Evolutionary conservation across 1,140 invertebrate species (phyloP).

Genomic region (Colletes latitarsis): DNA sequence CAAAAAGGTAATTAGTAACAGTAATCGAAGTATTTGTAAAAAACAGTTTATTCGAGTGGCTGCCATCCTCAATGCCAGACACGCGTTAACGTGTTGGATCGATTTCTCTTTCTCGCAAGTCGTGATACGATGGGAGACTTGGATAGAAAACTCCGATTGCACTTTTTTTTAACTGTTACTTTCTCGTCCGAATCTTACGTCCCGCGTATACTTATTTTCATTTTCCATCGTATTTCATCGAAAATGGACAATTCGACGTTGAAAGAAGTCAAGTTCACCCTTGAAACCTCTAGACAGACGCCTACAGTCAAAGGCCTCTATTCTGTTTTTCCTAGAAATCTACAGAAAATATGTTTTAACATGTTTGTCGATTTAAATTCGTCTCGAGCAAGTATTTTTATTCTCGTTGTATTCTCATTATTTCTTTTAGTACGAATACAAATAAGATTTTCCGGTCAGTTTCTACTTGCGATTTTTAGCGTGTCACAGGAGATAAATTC

Average conservation of each 20-base stretch:
- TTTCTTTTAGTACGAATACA: neutral
- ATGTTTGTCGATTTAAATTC: neutral
- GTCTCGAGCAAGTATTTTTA: neutral
- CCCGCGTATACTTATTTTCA: neutral
- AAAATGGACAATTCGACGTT: neutral
- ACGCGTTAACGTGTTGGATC: constrained; percentile 74
- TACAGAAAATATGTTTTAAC: neutral
- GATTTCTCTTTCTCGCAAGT: constrained; percentile 70
- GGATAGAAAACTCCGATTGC: constrained; percentile 15
- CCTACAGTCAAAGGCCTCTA: constrained; percentile 4
- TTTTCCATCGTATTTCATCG: neutral
- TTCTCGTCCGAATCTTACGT: neutral
- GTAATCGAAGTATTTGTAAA: no score
- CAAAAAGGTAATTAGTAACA: constrained; percentile 63
- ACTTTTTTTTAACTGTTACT: neutral
- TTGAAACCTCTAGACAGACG: constrained; percentile 37
- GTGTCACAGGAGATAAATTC: neutral
- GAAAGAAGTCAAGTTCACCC: constrained; percentile 7
- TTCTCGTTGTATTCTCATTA: neutral
- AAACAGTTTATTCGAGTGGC: constrained; percentile 34
- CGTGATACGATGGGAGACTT: constrained; percentile 32
- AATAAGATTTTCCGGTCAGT: constrained; percentile 7
- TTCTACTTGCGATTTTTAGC: neutral
- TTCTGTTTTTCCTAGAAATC: constrained; percentile 9
- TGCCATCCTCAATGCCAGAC: constrained; percentile 58